Percentiles rank a stretch among this genome's conserved stretches.
phyloP scores from a whole-genome alignment of 2,888 invertebrate species.

The Nycteola revayana region DNA sequence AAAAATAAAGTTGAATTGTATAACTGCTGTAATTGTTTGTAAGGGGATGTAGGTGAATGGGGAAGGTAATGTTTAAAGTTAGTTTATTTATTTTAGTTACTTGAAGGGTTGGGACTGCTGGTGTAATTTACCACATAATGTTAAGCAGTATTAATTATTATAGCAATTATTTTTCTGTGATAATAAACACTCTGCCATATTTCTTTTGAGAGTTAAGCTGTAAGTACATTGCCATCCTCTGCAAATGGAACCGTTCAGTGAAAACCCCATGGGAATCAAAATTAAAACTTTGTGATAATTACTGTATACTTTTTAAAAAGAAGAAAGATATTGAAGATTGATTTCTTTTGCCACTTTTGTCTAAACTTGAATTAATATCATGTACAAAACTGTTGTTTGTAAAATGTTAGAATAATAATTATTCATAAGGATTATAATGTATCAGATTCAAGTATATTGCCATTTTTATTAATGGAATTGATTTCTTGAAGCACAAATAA shows the following conservation, averaged over 20 bases:
- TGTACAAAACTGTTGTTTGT: constrained; percentile 28
- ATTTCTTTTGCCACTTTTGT: constrained; percentile 7
- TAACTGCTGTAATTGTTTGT: constrained; percentile 19
- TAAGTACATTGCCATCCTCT: background rate
- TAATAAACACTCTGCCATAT: constrained; percentile 53
- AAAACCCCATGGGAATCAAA: constrained; percentile 17
- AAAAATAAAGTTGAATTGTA: constrained; percentile 11
- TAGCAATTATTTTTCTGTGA: constrained; percentile 49
- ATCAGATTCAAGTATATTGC: no score
- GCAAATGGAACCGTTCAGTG: constrained; percentile 8
- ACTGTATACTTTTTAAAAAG: constrained; percentile 7
- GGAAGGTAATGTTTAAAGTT: constrained; percentile 6
- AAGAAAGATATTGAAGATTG: background rate
- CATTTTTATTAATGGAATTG: constrained; percentile 7
- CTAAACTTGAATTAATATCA: constrained; percentile 7
- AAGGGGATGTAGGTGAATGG: constrained; percentile 2
- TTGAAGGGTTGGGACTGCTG: constrained; percentile 28
- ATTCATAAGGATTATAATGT: no score
- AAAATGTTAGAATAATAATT: constrained; percentile 10
- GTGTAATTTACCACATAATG: constrained; percentile 18
- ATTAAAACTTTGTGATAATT: constrained; percentile 8
- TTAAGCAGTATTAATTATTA: constrained; percentile 44
- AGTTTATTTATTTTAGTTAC: constrained; percentile 19
- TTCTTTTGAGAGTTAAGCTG: constrained; percentile 18
- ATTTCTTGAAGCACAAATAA: background rate